These are phyloP conservation scores for Colostygia pectinataria DNA, from an alignment of 2,888 invertebrate genomes.

Conservation along the genomic window DNA sequence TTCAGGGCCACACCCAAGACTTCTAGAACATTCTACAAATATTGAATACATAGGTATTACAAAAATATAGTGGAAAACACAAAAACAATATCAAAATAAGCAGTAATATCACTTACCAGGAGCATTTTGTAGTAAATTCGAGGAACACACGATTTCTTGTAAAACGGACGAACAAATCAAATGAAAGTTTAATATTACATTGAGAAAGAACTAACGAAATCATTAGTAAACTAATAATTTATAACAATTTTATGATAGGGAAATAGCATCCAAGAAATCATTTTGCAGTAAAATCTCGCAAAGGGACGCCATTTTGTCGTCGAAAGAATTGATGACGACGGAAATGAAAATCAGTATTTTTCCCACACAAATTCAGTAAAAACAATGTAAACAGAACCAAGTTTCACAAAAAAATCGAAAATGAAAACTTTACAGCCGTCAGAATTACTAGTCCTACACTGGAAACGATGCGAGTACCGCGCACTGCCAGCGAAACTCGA, in stretches of 20 bases:
- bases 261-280: constrained; percentile 68
- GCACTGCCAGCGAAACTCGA: constrained; percentile 79
- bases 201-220: constrained; percentile 57
- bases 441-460: constrained; percentile 72
- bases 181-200: constrained; percentile 56
- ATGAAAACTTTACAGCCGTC: constrained; percentile 73
- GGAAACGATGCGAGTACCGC: constrained; percentile 76
- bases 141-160: constrained; percentile 66
- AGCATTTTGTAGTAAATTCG: constrained; percentile 75
- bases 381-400: constrained; percentile 66
- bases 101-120: constrained; percentile 75
- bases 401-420: constrained; percentile 74
- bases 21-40: constrained; percentile 62
- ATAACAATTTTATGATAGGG: constrained; percentile 57
- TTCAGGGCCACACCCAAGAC: constrained; percentile 75
- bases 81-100: constrained; percentile 61
- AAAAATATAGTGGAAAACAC: constrained; percentile 52
- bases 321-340: constrained; percentile 81
- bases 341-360: constrained; percentile 70
- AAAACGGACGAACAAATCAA: constrained; percentile 54
- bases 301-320: constrained; percentile 84
- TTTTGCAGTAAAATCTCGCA: constrained; percentile 79
- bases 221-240: constrained; percentile 54
- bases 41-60: constrained; percentile 43
- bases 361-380: constrained; percentile 61